A percentile compares a stretch with the other conserved stretches of the same genome.
Conservation (phyloP, 2,113 vertebrate genomes). For the Bagarius yarrelli region DNA sequence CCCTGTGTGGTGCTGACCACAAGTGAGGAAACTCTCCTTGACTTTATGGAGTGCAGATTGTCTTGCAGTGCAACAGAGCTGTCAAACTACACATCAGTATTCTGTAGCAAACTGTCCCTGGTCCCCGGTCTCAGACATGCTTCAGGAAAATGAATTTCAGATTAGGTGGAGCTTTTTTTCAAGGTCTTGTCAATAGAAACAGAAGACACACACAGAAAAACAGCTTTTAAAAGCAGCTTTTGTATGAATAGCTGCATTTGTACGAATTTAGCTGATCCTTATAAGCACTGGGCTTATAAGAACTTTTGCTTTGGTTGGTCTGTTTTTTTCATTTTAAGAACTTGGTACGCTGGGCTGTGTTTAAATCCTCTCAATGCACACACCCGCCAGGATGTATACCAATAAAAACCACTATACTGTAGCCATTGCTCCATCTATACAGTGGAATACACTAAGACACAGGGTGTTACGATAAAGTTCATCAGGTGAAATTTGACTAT, state of each 20-base stretch:
- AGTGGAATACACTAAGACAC: not conserved
- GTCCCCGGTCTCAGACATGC: not conserved
- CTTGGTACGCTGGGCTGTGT: not conserved
- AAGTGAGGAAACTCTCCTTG: slow-evolving; percentile 19
- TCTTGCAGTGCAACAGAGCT: not conserved
- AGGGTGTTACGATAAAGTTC: too few species aligned
- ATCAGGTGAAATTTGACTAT: too few species aligned
- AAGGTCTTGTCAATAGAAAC: slow-evolving; percentile 18
- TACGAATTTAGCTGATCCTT: too few species aligned
- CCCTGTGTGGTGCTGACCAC: slow-evolving; percentile 9
- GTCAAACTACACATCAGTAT: slow-evolving; percentile 36
- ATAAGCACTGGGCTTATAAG: too few species aligned
- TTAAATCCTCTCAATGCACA: not conserved
- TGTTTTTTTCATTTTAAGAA: not conserved
- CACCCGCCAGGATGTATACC: not conserved
- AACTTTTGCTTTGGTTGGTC: too few species aligned
- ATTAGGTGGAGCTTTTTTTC: not conserved
- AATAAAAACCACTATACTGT: not conserved
- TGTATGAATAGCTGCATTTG: too few species aligned
- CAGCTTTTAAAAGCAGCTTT: too few species aligned
- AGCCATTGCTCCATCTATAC: not conserved
- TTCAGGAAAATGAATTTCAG: slow-evolving; percentile 28
- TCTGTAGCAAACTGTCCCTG: not conserved
- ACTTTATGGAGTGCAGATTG: not conserved
- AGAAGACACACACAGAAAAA: not conserved